Conservation (phyloP, 2,888 invertebrate species). For the Bimastos eiseni region DNA sequence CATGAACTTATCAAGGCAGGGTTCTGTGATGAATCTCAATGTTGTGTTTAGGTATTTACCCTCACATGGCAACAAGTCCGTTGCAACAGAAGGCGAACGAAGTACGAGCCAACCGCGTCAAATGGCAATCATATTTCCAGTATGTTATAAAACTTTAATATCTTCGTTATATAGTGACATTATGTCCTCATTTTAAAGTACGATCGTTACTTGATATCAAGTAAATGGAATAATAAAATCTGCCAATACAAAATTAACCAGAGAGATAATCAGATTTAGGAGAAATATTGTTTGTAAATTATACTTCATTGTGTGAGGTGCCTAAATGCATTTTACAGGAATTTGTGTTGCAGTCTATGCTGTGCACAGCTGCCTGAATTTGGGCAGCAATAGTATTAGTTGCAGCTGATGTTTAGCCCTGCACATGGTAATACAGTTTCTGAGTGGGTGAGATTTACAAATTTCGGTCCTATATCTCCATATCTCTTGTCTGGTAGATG, state of each 20-base stretch:
- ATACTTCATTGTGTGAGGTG: not conserved
- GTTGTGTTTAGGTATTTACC: slow-evolving; percentile 50
- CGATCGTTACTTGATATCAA: too few relatives aligned
- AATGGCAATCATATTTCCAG: slow-evolving; percentile 97
- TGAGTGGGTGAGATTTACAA: too few relatives aligned
- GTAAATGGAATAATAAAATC: not conserved
- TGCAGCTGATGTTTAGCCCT: too few relatives aligned
- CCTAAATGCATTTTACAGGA: too few relatives aligned
- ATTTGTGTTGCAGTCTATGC: too few relatives aligned
- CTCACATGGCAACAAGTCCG: slow-evolving; percentile 75
- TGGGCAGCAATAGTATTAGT: too few relatives aligned
- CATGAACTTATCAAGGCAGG: not conserved
- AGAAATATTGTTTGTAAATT: not conserved
- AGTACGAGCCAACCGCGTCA: slow-evolving; percentile 84
- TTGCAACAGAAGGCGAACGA: slow-evolving; percentile 94
- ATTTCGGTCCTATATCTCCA: too few relatives aligned
- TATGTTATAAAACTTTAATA: slow-evolving; percentile 68
- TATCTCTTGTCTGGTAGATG: too few relatives aligned
- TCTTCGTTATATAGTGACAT: not conserved
- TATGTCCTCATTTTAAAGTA: not conserved
- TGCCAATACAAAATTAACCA: not conserved
- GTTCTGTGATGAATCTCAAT: not conserved
- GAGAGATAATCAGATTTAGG: not conserved
- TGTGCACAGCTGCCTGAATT: too few relatives aligned
- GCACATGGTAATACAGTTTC: too few relatives aligned